These are phyloP conservation scores for Malurus splendens DNA, from an alignment of 2,797 vertebrate genomes.

Conservation along the genomic window DNA sequence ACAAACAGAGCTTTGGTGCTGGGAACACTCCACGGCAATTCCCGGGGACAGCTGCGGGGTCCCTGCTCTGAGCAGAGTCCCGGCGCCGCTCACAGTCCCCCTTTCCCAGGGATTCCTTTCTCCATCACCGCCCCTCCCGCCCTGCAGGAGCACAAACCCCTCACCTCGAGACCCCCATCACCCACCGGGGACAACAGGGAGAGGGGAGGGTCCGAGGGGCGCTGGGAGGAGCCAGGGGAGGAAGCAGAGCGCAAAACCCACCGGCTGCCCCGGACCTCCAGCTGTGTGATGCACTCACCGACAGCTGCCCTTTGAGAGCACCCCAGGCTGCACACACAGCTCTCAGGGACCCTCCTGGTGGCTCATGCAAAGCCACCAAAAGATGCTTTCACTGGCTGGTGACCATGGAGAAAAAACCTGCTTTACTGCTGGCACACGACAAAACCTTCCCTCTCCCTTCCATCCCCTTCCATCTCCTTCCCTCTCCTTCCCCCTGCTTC, in stretches of 20 bases:
- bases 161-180: not conserved
- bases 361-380: not conserved
- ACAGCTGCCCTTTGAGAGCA: fast-evolving
- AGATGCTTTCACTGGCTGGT: not conserved
- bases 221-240: not conserved
- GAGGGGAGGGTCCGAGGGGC: not conserved
- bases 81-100: not conserved
- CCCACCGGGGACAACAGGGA: not conserved
- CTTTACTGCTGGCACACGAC: not conserved
- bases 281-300: fast-evolving
- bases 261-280: not conserved
- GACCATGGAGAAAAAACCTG: not conserved
- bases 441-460: not conserved
- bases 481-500: too few species aligned
- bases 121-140: not conserved
- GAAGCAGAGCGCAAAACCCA: not conserved
- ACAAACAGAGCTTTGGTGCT: not conserved
- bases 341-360: not conserved
- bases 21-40: not conserved
- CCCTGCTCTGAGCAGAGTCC: not conserved
- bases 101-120: not conserved
- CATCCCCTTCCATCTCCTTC: not conserved
- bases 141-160: not conserved
- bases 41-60: not conserved
- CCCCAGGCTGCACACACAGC: fast-evolving